Conservation (phyloP, 2,113 vertebrate genomes). For the Geococcyx californianus region DNA sequence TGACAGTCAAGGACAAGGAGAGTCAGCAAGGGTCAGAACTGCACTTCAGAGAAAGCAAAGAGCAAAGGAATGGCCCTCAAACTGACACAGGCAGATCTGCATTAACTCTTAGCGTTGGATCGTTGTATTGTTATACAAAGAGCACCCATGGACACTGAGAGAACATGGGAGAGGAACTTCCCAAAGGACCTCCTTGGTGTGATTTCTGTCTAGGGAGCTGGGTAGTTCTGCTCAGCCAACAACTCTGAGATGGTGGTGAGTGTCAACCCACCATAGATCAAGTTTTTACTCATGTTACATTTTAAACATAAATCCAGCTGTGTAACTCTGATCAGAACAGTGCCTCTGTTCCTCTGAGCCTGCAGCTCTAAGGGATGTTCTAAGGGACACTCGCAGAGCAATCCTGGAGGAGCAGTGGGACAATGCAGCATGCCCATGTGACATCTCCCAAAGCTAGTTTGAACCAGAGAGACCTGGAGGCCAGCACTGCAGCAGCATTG, state of each 20-base stretch:
- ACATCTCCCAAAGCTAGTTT: neutral
- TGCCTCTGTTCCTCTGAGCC: neutral
- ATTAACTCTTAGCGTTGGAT: neutral
- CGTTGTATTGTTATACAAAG: neutral
- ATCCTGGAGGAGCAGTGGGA: neutral
- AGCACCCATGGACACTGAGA: neutral
- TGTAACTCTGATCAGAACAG: neutral
- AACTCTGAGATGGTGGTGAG: fast-evolving
- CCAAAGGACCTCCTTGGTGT: neutral
- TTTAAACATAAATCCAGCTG: neutral
- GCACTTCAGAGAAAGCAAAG: fast-evolving
- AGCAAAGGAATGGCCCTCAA: neutral
- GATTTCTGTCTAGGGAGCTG: neutral
- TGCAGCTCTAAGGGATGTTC: neutral
- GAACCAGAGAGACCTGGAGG: neutral
- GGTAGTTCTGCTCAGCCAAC: neutral
- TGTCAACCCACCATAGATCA: neutral
- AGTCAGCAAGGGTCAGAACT: neutral
- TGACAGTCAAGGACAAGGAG: neutral
- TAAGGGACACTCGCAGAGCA: neutral
- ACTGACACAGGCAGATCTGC: neutral
- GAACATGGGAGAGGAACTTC: neutral
- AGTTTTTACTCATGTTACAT: neutral
- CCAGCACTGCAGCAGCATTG: neutral
- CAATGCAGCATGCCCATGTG: fast-evolving